phyloP scores from a whole-genome alignment of 2,888 invertebrate genomes.

The Drosophila falleni region DNA sequence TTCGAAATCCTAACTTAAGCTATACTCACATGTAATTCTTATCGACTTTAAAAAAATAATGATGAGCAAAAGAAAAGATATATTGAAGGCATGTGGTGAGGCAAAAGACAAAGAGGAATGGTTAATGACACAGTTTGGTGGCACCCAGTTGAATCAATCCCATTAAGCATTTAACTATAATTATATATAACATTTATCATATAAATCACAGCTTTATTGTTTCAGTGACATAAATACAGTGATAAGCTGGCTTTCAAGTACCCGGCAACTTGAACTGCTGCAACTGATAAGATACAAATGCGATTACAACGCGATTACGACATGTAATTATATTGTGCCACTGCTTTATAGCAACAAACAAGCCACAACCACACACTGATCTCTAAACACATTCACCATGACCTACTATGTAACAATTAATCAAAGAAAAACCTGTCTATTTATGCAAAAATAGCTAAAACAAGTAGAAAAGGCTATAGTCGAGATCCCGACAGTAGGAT shows the following conservation, averaged over 20 bases:
- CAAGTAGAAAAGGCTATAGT: no score
- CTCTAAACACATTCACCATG: conserved; percentile 66
- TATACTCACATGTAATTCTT: conserved; percentile 14
- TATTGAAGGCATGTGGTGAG: no score
- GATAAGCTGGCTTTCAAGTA: conserved; percentile 29
- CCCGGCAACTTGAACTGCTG: conserved; percentile 35
- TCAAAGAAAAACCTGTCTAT: conserved; percentile 39
- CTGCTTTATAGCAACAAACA: conserved; percentile 10
- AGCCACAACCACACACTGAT: conserved; percentile 15
- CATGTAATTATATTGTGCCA: conserved; percentile 36
- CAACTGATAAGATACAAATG: conserved; percentile 45
- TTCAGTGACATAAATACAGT: conserved; percentile 10
- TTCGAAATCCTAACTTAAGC: conserved; percentile 17
- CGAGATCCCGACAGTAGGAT: no score
- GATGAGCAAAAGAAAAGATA: not conserved
- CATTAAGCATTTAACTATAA: conserved; percentile 33
- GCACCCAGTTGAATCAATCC: conserved; percentile 1
- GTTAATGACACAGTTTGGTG: not conserved
- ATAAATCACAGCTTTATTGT: conserved; percentile 39
- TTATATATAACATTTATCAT: conserved; percentile 27
- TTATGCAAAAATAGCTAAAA: conserved; percentile 27
- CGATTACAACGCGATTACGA: conserved; percentile 42
- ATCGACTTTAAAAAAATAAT: not conserved
- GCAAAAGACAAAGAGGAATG: not conserved
- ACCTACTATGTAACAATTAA: conserved; percentile 58